Evolutionary conservation across 1,140 invertebrate genomes (phyloP), one percentile per base, ranked within the genome.

Genomic region (Bombus difficillimus): DNA sequence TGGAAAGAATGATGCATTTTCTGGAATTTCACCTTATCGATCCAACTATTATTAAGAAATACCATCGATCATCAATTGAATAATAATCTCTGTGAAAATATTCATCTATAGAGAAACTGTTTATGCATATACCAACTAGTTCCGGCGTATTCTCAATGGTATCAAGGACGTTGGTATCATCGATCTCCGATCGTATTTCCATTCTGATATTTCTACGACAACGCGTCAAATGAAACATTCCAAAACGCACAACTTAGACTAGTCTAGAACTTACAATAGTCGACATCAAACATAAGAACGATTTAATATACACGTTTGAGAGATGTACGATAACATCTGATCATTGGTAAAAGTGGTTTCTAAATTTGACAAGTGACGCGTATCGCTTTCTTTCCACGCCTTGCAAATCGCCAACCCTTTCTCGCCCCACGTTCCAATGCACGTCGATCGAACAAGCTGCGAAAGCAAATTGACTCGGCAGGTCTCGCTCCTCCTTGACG

Each of bases 381-480:
- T 15, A 25, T 53, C 75, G 15, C 32, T 32, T 53, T 69, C 32
- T 18, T 71, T 41, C 25, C 25, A 71, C 25, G 39, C 66, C 43
- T 47, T 6, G 13, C 28, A 34, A 68, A 22, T 8, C 18, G 12
- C 37, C 0, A 39, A 71, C 59, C 47, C 28, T 37, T 34, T 34
- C 71, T 59, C 37, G 1, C 47, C 18, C 47, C 47, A 6, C 2
- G 47, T 28, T 25, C 69, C 37, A 25, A 28, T 34, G 41, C 12
- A 28, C 28, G 10, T 9, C 64, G 6, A 25, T 6, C 32, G 28
- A n/a, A 59, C 47, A 57, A 39, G 57, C 3, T 28, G 9, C 57
- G 75, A 77, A 59, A 77, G 25, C 37, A 68, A 84, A 84, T 84
- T 47, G 43, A 32, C 34, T n/a, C 41, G 39, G 5, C 18, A 53